phyloP scores from a whole-genome alignment of 2,888 invertebrate species.

The Molanna angustata region DNA sequence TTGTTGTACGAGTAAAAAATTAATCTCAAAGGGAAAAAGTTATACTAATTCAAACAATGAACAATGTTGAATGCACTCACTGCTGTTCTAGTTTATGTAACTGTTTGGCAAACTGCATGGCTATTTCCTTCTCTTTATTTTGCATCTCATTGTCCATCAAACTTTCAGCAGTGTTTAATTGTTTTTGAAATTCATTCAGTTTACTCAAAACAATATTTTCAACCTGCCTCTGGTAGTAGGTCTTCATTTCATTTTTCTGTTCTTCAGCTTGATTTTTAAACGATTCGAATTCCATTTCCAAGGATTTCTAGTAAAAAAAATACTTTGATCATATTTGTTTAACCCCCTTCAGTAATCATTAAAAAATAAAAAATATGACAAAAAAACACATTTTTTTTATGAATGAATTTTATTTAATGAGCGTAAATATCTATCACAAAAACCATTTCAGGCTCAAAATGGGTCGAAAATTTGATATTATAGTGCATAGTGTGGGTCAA shows the following conservation, averaged over 20 bases:
- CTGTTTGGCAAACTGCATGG: constrained; percentile 70
- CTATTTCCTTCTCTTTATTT: constrained; percentile 62
- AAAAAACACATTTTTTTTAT: too few species aligned
- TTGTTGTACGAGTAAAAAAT: too few species aligned
- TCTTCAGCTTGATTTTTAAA: constrained; percentile 57
- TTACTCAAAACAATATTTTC: constrained; percentile 75
- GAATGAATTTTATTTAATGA: too few species aligned
- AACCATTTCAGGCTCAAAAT: too few species aligned
- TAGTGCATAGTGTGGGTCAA: too few species aligned
- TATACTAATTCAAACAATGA: too few species aligned
- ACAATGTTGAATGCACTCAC: too few species aligned
- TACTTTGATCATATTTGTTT: too few species aligned
- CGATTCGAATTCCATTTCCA: constrained; percentile 55
- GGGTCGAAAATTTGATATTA: too few species aligned
- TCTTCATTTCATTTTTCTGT: constrained; percentile 65
- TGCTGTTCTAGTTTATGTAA: constrained; percentile 68
- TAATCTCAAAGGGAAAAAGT: too few species aligned
- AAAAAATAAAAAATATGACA: not conserved
- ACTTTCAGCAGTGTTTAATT: constrained; percentile 68
- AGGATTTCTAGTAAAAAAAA: constrained; percentile 41
- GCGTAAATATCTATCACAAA: too few species aligned
- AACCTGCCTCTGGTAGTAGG: constrained; percentile 77
- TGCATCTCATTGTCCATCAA: constrained; percentile 63
- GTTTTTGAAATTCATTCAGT: constrained; percentile 71
- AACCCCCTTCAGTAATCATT: not conserved